phyloP scores from a whole-genome alignment of 53 echinoderm and acorn worm genomes.

The Crossaster papposus region DNA sequence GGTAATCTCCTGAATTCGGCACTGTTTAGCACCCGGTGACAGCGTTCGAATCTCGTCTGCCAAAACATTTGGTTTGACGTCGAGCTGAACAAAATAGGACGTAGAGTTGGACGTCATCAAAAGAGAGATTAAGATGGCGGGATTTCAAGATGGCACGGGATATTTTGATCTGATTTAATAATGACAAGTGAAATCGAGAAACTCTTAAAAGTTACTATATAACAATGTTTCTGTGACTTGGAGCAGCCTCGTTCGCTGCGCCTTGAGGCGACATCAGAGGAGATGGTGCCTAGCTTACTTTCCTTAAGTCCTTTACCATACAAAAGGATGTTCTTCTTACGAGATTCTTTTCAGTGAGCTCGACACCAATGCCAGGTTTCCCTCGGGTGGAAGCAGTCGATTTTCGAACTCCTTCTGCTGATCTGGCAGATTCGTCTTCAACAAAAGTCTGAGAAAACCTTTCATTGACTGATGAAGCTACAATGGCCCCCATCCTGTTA shows the following conservation, averaged over 20 bases:
- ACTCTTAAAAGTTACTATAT: neutral
- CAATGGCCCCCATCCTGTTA: neutral
- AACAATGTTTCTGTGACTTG: neutral
- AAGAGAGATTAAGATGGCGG: neutral
- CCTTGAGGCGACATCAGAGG: neutral
- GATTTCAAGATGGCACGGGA: too few relatives aligned
- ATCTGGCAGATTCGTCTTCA: neutral
- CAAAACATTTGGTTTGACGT: slow-evolving; percentile 16
- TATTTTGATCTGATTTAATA: too few relatives aligned
- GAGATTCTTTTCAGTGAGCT: neutral
- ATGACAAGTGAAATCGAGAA: neutral
- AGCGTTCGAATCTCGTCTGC: slow-evolving; percentile 19
- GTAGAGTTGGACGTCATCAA: neutral
- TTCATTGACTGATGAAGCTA: neutral
- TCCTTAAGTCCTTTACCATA: neutral
- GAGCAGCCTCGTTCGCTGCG: neutral
- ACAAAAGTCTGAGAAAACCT: neutral
- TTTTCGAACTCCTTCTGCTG: neutral
- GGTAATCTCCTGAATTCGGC: slow-evolving; percentile 21
- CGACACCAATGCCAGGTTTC: neutral
- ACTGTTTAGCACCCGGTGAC: slow-evolving; percentile 10
- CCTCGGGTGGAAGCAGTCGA: neutral
- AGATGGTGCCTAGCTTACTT: neutral
- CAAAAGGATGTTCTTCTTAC: neutral
- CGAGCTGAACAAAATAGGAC: neutral